These are phyloP conservation scores for Aplysina aerophoba DNA, from an alignment of 37 sponge, comb jelly and placozoan species.

Conservation along the genomic window DNA sequence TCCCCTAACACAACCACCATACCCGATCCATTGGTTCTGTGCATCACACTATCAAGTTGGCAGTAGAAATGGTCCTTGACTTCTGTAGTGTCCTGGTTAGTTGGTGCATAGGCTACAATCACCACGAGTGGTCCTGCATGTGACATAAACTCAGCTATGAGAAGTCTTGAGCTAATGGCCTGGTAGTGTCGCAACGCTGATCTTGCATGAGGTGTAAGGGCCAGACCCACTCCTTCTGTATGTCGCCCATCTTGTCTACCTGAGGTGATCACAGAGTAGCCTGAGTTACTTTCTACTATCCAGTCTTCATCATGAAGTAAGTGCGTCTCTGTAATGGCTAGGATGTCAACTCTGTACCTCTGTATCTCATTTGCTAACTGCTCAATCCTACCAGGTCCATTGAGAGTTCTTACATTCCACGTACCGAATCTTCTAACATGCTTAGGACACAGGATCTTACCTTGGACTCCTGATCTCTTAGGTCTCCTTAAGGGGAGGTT, in stretches of 20 bases:
- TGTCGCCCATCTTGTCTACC: slow-evolving; percentile 18
- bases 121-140: slow-evolving; percentile 8
- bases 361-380: slow-evolving; percentile 19
- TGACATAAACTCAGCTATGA: slow-evolving; percentile 13
- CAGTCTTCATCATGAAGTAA: background rate
- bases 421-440: slow-evolving; percentile 12
- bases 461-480: slow-evolving; percentile 5
- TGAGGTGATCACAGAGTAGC: background rate
- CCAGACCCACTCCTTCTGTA: slow-evolving; percentile 14
- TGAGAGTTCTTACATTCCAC: slow-evolving; percentile 25
- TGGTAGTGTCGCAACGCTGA: slow-evolving; percentile 19
- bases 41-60: slow-evolving; percentile 18
- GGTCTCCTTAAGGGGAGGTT: slow-evolving; percentile 8
- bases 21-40: slow-evolving; percentile 11
- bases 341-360: slow-evolving; percentile 17
- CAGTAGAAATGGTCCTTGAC: slow-evolving; percentile 18
- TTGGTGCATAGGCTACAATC: slow-evolving; percentile 19
- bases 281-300: slow-evolving; percentile 1
- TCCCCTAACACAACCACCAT: slow-evolving; percentile 21
- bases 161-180: slow-evolving; percentile 2
- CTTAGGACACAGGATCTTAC: background rate
- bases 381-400: slow-evolving; percentile 15
- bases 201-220: slow-evolving; percentile 20
- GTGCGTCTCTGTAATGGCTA: slow-evolving; percentile 21
- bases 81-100: slow-evolving; percentile 30